Percentiles rank a stretch among this genome's conserved stretches.
Conservation (phyloP, 2,888 invertebrate species). For the Diarsia rubi region DNA sequence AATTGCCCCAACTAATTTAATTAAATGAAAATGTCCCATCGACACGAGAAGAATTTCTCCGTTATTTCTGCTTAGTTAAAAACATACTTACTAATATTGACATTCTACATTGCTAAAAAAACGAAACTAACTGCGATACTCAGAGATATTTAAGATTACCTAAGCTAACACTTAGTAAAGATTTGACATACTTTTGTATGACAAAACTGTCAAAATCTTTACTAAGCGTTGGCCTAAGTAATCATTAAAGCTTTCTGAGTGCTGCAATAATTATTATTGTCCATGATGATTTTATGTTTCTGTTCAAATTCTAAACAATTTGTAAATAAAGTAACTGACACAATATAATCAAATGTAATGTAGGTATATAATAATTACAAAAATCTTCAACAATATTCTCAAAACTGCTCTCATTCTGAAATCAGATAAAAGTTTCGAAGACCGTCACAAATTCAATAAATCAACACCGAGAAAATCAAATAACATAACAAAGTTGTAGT, state of each 20-base stretch:
- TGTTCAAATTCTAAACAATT: neutral
- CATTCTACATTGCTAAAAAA: too few species aligned
- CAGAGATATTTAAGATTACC: too few species aligned
- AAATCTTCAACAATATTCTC: neutral
- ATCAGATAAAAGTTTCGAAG: conserved; percentile 15
- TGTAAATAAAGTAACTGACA: neutral
- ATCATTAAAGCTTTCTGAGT: too few species aligned
- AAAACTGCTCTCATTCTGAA: neutral
- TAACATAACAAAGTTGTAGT: conserved; percentile 39
- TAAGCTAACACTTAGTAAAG: too few species aligned
- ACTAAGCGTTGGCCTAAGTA: too few species aligned
- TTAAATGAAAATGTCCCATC: too few species aligned
- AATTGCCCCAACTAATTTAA: neutral
- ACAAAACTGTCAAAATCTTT: too few species aligned
- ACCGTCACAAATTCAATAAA: conserved; percentile 21
- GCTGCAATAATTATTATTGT: neutral
- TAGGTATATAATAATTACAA: too few species aligned
- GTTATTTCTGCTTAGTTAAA: neutral
- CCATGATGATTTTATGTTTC: neutral
- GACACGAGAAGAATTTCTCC: too few species aligned
- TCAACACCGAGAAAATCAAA: conserved; percentile 47
- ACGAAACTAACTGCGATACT: too few species aligned
- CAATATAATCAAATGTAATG: too few species aligned
- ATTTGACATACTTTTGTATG: too few species aligned
- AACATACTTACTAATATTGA: neutral